Percentiles rank a stretch among this genome's conserved stretches.
Evolutionary conservation across 2,888 invertebrate genomes (phyloP).

Genomic region (Cyclophora albipunctata): DNA sequence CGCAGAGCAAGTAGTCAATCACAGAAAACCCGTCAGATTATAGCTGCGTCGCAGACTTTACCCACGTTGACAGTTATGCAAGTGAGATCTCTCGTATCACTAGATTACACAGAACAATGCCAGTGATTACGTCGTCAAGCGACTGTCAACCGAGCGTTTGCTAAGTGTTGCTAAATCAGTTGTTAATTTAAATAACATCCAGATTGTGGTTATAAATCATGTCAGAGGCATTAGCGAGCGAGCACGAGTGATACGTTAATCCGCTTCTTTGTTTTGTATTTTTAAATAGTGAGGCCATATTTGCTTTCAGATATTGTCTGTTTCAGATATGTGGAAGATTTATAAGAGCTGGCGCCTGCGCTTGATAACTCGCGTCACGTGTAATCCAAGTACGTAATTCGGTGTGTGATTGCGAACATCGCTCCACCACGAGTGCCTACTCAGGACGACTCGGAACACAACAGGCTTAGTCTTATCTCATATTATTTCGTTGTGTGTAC

Average conservation of each 20-base stretch:
- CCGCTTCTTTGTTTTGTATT: conserved; percentile 71
- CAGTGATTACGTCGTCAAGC: conserved; percentile 66
- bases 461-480: conserved; percentile 65
- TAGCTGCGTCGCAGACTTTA: conserved; percentile 51
- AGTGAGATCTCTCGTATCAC: conserved; percentile 63
- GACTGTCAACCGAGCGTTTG: conserved; percentile 51
- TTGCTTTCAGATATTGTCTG: conserved; percentile 70
- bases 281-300: conserved; percentile 73
- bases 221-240: conserved; percentile 59
- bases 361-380: conserved; percentile 65
- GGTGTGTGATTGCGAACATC: conserved; percentile 68
- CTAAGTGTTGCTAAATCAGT: conserved; percentile 65
- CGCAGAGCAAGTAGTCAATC: conserved; percentile 57
- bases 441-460: conserved; percentile 59
- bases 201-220: conserved; percentile 65
- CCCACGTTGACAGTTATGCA: conserved; percentile 66
- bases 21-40: conserved; percentile 65
- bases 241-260: conserved; percentile 67
- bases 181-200: conserved; percentile 57
- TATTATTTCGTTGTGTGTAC: conserved; percentile 48
- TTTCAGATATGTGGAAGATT: conserved; percentile 64
- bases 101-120: conserved; percentile 70
- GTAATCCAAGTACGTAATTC: conserved; percentile 71
- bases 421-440: conserved; percentile 42
- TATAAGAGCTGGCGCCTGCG: conserved; percentile 66